phyloP scores from a whole-genome alignment of 1,140 invertebrate genomes.

The Ephestia elutella region DNA sequence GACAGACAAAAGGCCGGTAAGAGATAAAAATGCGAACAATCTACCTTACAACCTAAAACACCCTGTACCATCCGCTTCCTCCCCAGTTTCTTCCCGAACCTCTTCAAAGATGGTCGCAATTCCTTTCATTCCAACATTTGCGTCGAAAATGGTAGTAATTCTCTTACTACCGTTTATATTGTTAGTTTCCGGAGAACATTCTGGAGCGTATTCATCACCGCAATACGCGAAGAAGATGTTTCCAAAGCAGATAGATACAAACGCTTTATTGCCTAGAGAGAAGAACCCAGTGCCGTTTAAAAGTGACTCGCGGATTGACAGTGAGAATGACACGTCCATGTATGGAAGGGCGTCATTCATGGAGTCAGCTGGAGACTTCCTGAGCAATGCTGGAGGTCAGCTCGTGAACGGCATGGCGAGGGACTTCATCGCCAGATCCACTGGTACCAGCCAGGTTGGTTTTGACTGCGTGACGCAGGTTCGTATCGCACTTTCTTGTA shows the following conservation, averaged over 20 bases:
- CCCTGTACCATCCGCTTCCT: slow-evolving; percentile 48
- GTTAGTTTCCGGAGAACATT: slow-evolving; percentile 48
- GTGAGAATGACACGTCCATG: slow-evolving; percentile 42
- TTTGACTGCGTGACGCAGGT: slow-evolving; percentile 70
- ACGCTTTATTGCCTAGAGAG: slow-evolving; percentile 46
- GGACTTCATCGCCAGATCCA: slow-evolving; percentile 79
- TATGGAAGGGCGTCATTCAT: slow-evolving; percentile 66
- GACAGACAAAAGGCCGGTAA: slow-evolving; percentile 62
- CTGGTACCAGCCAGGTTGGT: slow-evolving; percentile 79
- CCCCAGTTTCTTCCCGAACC: slow-evolving; percentile 31
- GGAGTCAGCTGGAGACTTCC: slow-evolving; percentile 68
- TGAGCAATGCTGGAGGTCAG: slow-evolving; percentile 73
- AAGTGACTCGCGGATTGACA: slow-evolving; percentile 43
- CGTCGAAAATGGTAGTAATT: slow-evolving; percentile 46
- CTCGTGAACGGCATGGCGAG: slow-evolving; percentile 79
- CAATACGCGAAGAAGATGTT: slow-evolving; percentile 71
- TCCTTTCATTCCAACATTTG: slow-evolving; percentile 21
- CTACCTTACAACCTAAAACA: slow-evolving; percentile 32
- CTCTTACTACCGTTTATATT: slow-evolving; percentile 25
- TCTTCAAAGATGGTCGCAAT: slow-evolving; percentile 47
- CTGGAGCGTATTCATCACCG: slow-evolving; percentile 68
- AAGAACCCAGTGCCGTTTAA: slow-evolving; percentile 40
- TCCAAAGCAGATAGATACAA: slow-evolving; percentile 49
- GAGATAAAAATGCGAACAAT: slow-evolving; percentile 60
- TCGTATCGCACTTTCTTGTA: slow-evolving; percentile 57